Base-by-base conservation (phyloP, 2,113 vertebrate genomes). In the Istiophorus platypterus region DNA sequence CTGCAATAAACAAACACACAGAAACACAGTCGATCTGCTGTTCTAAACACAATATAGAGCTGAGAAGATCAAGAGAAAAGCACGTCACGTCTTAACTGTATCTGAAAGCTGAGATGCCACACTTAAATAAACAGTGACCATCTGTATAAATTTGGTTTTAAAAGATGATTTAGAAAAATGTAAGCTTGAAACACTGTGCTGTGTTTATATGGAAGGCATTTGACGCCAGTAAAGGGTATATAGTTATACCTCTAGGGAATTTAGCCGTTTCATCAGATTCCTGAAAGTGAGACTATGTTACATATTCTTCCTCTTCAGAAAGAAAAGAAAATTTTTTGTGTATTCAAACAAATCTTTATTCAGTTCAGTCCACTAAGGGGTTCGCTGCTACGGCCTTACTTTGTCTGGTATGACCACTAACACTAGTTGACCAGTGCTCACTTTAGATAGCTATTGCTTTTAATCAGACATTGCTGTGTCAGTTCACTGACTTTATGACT, bases 1-100 rank as follows among this genome's bases (percentile, higher is more conserved):
- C 98, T 99, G 94, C 5, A 91, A 68, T 88, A 45, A 24, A 51
- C 20, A 18, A 18, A 73, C 7, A 77, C 31, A 67, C 18, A 86
- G 1, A 78, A 3, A 62, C 42, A 76, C 14, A 7, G 52, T 65
- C 0, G 7, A 63, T 27, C 27, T 2, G 20, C 18, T 34, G 77
- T 34, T 68, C 39, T 6, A 9, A 39, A 68, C 29, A 26, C 0
- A 4, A 11, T 18, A 22, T 2, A 29, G 20, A 57, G 29, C 45
- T 62, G 45, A 54, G n/a, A 47, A 72, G 27, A 12, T 29, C 9
- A 58, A 65, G 4, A 47, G 10, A 14, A 15, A 63, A 49, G n/a
- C 18, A 8, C 3, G 14, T 27, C 5, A 2, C 29, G 2, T 45
- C 11, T 11, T 31, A 8, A 18, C 4, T 2, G 41, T 3, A 26